Percentiles rank a stretch among this genome's conserved stretches.
phyloP scores from a whole-genome alignment of 2,113 vertebrate genomes.

The Carassius carassius region DNA sequence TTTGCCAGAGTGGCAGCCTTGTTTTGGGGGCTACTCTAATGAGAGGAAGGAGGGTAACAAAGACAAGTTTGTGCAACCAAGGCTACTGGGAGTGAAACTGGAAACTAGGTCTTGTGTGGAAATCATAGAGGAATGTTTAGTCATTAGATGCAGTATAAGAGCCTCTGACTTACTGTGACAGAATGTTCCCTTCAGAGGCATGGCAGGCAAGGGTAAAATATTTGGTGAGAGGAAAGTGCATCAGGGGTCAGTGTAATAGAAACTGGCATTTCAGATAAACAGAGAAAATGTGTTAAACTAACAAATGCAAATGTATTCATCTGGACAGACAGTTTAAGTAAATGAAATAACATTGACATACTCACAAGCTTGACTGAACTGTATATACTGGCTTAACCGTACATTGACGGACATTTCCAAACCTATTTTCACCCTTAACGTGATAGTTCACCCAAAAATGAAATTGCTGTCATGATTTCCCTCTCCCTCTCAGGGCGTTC shows the following conservation, averaged over 20 bases:
- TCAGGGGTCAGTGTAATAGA: neutral
- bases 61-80: slow-evolving; percentile 2
- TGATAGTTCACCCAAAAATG: neutral
- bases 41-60: slow-evolving; percentile 5
- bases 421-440: slow-evolving; percentile 3
- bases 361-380: neutral
- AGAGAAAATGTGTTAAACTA: neutral
- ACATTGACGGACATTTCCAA: neutral
- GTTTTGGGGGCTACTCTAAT: slow-evolving; percentile 3
- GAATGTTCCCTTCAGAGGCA: neutral
- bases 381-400: neutral
- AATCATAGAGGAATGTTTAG: slow-evolving; percentile 10
- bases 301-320: neutral
- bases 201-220: slow-evolving; percentile 7
- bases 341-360: neutral
- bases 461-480: neutral
- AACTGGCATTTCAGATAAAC: slow-evolving; percentile 7
- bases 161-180: neutral
- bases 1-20: slow-evolving; percentile 17
- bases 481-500: neutral
- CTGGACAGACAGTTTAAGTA: neutral
- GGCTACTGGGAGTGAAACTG: slow-evolving; percentile 2
- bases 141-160: neutral
- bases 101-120: slow-evolving; percentile 10
- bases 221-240: neutral